Percentiles rank a stretch among this genome's conserved stretches.
These are phyloP conservation scores for Litocranius walleri DNA, from an alignment of 2,113 vertebrate species.

Conservation along the genomic window DNA sequence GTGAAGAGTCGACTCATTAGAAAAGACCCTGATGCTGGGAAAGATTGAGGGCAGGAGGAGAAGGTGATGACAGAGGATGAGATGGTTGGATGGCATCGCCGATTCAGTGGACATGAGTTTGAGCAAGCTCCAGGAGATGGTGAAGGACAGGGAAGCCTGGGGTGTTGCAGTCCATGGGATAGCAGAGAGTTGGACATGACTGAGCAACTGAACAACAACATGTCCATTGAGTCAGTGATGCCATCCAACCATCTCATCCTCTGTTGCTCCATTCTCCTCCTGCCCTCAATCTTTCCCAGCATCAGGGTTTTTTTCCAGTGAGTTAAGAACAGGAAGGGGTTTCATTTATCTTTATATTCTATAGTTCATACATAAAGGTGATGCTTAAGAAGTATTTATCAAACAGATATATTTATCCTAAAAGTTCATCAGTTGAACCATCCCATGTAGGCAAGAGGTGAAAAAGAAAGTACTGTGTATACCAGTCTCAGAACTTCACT, in stretches of 20 bases:
- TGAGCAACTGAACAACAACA: neutral
- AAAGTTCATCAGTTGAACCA: neutral
- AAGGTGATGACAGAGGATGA: neutral
- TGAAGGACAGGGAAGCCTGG: neutral
- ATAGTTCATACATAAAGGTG: neutral
- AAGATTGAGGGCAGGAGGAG: neutral
- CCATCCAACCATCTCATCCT: neutral
- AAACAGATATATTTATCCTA: neutral
- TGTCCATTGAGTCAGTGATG: neutral
- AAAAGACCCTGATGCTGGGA: neutral
- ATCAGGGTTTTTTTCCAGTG: neutral
- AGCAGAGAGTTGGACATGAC: neutral
- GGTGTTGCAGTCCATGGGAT: neutral
- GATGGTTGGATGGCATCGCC: neutral
- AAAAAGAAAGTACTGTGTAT: neutral
- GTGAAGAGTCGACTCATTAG: neutral
- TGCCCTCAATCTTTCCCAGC: neutral
- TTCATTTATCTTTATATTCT: neutral
- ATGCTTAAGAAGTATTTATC: slow-evolving; percentile 11
- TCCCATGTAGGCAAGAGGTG: neutral
- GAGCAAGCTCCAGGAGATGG: neutral
- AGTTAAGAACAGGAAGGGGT: neutral
- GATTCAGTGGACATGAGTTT: neutral
- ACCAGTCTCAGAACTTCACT: neutral
- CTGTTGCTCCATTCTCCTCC: neutral